phyloP scores from a whole-genome alignment of 2,888 invertebrate species.

The Eustalomyia histrio region DNA sequence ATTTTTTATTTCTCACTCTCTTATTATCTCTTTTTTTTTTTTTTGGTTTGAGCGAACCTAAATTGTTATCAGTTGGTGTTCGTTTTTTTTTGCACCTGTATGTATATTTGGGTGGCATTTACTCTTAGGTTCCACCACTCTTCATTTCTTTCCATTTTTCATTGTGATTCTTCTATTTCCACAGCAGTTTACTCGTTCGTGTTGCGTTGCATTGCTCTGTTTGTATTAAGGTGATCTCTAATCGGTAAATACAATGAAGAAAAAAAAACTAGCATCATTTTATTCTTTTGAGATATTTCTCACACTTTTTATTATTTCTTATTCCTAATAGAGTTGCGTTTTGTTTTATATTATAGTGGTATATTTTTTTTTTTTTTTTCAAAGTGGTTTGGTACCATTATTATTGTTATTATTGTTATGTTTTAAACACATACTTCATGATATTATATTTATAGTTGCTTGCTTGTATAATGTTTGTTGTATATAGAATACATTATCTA shows the following conservation, averaged over 20 bases:
- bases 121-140: slow-evolving; percentile 47
- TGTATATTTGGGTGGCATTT: slow-evolving; percentile 20
- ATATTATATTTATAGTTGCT: not conserved
- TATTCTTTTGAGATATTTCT: slow-evolving; percentile 53
- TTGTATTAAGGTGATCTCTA: not conserved
- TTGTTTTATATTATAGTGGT: slow-evolving; percentile 2
- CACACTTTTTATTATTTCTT: slow-evolving; percentile 41
- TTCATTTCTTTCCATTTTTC: not conserved
- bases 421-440: not conserved
- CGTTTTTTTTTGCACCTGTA: not conserved
- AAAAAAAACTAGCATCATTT: slow-evolving; percentile 6
- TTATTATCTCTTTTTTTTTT: no score
- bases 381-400: not conserved
- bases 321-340: slow-evolving; percentile 3
- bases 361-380: slow-evolving; percentile 23
- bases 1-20: not conserved
- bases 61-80: not conserved
- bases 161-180: not conserved
- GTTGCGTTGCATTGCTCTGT: not conserved
- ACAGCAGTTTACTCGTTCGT: slow-evolving; percentile 12
- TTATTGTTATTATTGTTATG: slow-evolving; percentile 22
- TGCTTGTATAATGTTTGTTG: not conserved
- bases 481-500: not conserved
- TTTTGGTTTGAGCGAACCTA: not conserved
- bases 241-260: not conserved